Evolutionary conservation across 2,113 vertebrate genomes (phyloP).

Genomic region (Trochalopteron elliotii): DNA sequence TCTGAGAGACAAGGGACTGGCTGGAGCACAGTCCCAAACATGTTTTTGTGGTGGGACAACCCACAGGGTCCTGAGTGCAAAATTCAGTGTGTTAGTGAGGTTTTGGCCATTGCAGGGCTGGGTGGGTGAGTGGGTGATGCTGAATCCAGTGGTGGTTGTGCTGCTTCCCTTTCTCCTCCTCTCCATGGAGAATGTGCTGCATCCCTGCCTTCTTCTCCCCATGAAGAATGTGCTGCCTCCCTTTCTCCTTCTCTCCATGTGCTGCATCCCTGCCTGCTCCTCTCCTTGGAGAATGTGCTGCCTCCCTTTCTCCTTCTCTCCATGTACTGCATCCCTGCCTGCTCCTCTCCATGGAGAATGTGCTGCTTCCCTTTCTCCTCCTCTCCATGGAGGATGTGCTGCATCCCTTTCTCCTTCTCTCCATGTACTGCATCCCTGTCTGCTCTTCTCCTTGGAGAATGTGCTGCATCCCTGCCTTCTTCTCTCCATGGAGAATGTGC

Average conservation of each 20-base stretch:
- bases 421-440: rapidly evolving
- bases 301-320: neutral
- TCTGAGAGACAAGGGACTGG: neutral
- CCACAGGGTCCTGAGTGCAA: rapidly evolving
- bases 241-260: neutral
- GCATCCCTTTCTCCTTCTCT: neutral
- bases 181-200: neutral
- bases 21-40: rapidly evolving
- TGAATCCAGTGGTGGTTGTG: rapidly evolving
- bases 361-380: neutral
- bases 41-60: neutral
- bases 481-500: neutral
- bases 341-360: neutral
- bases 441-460: neutral
- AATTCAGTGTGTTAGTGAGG: neutral
- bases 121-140: rapidly evolving
- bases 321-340: neutral
- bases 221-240: neutral
- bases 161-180: neutral
- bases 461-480: rapidly evolving
- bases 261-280: no score
- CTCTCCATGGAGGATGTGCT: neutral
- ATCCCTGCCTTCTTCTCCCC: neutral
- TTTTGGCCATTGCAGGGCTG: neutral
- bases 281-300: neutral